Percentiles rank a stretch among this genome's conserved stretches.
These are phyloP conservation scores for Spheniscus humboldti DNA, from an alignment of 2,797 vertebrate species.

Conservation along the genomic window DNA sequence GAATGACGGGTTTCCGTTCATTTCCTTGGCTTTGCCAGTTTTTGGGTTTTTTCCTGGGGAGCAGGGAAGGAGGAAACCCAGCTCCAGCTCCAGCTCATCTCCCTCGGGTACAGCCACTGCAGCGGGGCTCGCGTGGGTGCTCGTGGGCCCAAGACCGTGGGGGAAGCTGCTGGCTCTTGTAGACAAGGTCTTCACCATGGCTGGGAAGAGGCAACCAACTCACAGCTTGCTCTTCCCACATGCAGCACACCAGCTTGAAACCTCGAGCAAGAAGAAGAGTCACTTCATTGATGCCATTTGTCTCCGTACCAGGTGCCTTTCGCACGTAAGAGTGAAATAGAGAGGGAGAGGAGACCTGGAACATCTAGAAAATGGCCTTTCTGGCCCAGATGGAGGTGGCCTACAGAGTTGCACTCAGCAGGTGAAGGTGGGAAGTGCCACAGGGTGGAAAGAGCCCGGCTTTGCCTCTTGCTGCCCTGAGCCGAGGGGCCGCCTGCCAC, in stretches of 20 bases:
- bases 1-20: accelerated
- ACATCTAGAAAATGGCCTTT: neutral
- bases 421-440: neutral
- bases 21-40: neutral
- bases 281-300: neutral
- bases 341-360: neutral
- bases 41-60: neutral
- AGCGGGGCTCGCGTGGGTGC: accelerated
- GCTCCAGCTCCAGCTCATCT: neutral
- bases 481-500: neutral
- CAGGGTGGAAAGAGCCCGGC: neutral
- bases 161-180: neutral
- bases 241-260: accelerated
- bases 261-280: neutral
- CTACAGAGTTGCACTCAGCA: neutral
- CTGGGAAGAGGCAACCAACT: neutral
- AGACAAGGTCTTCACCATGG: neutral
- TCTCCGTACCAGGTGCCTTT: neutral
- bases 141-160: accelerated
- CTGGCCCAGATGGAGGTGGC: neutral
- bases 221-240: neutral
- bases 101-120: neutral
- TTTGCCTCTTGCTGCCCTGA: neutral
- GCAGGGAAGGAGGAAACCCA: neutral
- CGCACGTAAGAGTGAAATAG: neutral